Percentiles rank a stretch among this genome's conserved stretches.
These are phyloP conservation scores for Rhinoraja longicauda DNA, from an alignment of 2,797 vertebrate genomes.

Conservation along the genomic window DNA sequence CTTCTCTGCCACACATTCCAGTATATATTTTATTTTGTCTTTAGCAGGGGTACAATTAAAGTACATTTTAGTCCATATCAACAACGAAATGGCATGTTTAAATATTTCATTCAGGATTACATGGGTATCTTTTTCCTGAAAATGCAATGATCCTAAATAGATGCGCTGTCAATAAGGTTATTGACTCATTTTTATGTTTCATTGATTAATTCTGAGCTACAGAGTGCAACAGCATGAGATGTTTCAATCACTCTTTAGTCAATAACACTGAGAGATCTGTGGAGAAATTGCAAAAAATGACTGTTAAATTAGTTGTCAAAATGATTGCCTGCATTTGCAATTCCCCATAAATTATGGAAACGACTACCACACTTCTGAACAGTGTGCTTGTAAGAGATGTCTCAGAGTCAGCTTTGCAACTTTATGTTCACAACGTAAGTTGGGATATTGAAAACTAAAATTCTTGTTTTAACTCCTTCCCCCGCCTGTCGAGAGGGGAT, in stretches of 20 bases:
- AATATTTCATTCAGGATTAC: not conserved
- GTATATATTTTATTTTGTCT: not conserved
- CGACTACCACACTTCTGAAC: not conserved
- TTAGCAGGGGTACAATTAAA: not conserved
- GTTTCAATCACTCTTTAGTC: constrained; percentile 1
- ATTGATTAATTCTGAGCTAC: constrained; percentile 34
- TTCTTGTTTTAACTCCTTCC: not conserved
- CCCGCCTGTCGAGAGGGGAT: not conserved
- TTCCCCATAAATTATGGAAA: not conserved
- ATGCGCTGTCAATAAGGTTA: not conserved
- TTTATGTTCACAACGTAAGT: not conserved
- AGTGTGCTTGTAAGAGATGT: not conserved
- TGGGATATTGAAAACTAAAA: not conserved
- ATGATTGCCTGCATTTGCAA: not conserved
- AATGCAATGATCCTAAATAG: not conserved
- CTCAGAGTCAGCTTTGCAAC: not conserved
- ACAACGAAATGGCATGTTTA: not conserved
- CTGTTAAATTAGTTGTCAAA: constrained; percentile 23
- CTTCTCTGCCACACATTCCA: not conserved
- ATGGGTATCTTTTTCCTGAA: not conserved
- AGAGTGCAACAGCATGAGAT: not conserved
- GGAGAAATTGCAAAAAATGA: not conserved
- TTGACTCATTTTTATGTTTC: constrained; percentile 17
- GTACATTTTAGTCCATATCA: not conserved
- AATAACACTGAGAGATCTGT: not conserved